These are phyloP conservation scores for Scomber colias DNA, from an alignment of 2,113 vertebrate genomes.

Conservation along the genomic window DNA sequence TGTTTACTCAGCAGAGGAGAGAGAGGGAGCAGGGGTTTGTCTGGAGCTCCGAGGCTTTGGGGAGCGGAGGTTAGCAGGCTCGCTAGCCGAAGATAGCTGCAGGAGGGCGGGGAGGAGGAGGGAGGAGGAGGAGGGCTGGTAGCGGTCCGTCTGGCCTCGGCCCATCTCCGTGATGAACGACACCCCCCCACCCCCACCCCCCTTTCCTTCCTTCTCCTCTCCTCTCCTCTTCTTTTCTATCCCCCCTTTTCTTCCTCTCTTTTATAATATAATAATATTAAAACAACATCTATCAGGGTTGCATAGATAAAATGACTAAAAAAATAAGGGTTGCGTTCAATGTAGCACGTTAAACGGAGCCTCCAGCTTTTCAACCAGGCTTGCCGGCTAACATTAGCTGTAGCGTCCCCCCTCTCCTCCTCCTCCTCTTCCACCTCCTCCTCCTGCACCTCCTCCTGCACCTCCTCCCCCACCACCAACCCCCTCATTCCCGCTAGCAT, in stretches of 20 bases:
- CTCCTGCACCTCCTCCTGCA: not conserved
- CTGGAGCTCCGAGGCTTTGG: slow-evolving; percentile 44
- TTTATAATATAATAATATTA: not conserved
- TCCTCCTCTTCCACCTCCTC: not conserved
- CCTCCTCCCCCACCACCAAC: not conserved
- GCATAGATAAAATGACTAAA: not conserved
- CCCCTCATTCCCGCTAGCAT: slow-evolving; percentile 58
- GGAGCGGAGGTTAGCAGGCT: slow-evolving; percentile 66
- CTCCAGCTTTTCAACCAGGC: slow-evolving; percentile 16
- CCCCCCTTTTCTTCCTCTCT: not conserved
- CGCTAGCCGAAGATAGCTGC: slow-evolving; percentile 63
- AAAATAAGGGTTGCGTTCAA: not conserved
- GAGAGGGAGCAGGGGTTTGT: not conserved
- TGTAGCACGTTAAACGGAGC: slow-evolving; percentile 13
- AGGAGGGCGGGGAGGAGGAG: slow-evolving; percentile 54
- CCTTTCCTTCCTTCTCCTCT: not conserved
- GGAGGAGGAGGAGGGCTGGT: slow-evolving; percentile 36
- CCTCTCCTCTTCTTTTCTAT: not conserved
- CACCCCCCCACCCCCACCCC: slow-evolving; percentile 2
- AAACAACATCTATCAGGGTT: not conserved
- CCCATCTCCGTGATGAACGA: slow-evolving; percentile 60
- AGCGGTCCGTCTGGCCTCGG: slow-evolving; percentile 58
- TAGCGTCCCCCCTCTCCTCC: slow-evolving; percentile 19
- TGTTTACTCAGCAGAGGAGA: not conserved
- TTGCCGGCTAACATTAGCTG: slow-evolving; percentile 65